These are phyloP conservation scores for Sipha maydis DNA, from an alignment of 2,888 invertebrate species.

Conservation along the genomic window DNA sequence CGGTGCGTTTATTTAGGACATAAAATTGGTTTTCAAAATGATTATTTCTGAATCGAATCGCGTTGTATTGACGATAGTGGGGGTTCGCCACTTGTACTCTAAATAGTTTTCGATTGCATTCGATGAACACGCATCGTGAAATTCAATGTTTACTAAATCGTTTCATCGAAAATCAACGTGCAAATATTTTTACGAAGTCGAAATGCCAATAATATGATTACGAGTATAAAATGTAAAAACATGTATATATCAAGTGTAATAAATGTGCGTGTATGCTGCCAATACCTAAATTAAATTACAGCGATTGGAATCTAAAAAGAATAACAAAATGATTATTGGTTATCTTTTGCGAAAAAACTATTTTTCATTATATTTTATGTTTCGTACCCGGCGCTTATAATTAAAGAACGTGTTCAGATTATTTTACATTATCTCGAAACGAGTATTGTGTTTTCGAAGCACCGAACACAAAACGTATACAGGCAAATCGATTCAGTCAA, in stretches of 20 bases:
- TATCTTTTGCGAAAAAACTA: neutral
- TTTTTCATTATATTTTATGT: neutral
- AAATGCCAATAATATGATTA: too few relatives aligned
- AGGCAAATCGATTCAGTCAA: slow-evolving; percentile 56
- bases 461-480: slow-evolving; percentile 10
- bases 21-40: too few relatives aligned
- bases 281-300: neutral
- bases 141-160: neutral
- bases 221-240: too few relatives aligned
- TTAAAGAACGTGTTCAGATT: slow-evolving; percentile 7
- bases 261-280: too few relatives aligned
- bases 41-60: too few relatives aligned
- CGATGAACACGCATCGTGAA: neutral
- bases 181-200: too few relatives aligned
- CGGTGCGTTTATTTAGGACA: too few relatives aligned
- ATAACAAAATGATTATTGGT: neutral
- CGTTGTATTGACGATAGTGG: too few relatives aligned
- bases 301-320: neutral
- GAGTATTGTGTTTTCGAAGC: slow-evolving; percentile 9
- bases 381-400: neutral
- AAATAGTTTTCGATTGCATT: neutral
- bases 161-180: neutral
- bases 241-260: too few relatives aligned
- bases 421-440: slow-evolving; percentile 30
- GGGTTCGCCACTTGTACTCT: too few relatives aligned